Evolutionary conservation across 2,888 invertebrate genomes (phyloP), one percentile per base, ranked within the genome.

Genomic region (Perdita meconis): DNA sequence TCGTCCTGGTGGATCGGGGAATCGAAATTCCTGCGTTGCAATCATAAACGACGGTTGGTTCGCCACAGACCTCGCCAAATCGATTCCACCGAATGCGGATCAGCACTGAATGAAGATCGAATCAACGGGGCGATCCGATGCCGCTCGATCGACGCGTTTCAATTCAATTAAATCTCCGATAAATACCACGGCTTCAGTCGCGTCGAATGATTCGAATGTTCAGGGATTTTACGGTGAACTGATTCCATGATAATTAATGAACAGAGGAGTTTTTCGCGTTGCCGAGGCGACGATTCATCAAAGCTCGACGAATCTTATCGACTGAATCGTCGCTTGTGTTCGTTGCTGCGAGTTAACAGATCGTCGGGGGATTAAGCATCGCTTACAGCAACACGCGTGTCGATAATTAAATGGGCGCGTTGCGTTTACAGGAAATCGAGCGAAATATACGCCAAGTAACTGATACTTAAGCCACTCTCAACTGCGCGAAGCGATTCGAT

Each of bases 121-220:
- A 70, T 61, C 66, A 51, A 40, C 34, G 42, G 60, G 64, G 30
- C 63, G 51, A 2, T 47, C 26, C 36, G 60, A 36, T 13, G 40
- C 44, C 56, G 67, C 10, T 73, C 64, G 59, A 56, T 16, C 71
- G 53, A n/a, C 56, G 50, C 60, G 53, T 66, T 60, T 47, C 68
- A 65, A 66, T 69, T 69, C 69, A 64, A 61, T 81, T 81, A 81
- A 81, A 65, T 65, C 71, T 53, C 68, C 22, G 69, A 40, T 44
- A 67, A 67, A 77, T 80, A 73, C 56, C 42, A 30, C 42, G 47
- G 22, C 44, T 67, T 55, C 47, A 16, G 60, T 12, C 50, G 22
- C 26, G 47, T 19, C 63, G 70, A 55, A 6, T 51, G 60, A 38
- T 66, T 40, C 38, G 36, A 69, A 55, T 42, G 66, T 56, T 47